A percentile compares a stretch with the other conserved stretches of the same genome.
These are phyloP conservation scores for Melanerpes formicivorus DNA, from an alignment of 2,113 vertebrate genomes.

Conservation along the genomic window DNA sequence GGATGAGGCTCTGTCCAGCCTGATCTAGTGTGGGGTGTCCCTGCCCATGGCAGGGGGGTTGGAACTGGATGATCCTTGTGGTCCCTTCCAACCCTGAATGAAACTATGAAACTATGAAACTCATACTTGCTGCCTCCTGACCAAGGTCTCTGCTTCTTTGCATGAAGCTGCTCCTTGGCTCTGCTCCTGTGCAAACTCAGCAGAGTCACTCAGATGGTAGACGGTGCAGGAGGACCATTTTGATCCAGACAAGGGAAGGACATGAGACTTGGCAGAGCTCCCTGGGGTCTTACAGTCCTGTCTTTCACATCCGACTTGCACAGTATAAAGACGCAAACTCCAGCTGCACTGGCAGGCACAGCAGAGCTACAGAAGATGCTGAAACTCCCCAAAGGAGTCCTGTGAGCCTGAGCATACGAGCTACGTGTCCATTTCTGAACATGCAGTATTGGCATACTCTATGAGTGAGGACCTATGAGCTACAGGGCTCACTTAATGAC, in stretches of 20 bases:
- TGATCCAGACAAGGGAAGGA: background rate
- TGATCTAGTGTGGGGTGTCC: too few relatives aligned
- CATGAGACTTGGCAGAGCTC: background rate
- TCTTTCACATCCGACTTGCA: background rate
- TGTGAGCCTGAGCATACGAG: background rate
- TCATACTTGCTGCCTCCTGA: background rate
- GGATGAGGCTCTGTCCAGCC: too few relatives aligned
- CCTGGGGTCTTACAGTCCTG: background rate
- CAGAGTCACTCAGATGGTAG: background rate
- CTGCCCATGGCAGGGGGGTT: too few relatives aligned
- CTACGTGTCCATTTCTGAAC: background rate
- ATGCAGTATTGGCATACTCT: background rate
- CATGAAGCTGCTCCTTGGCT: constrained; percentile 17
- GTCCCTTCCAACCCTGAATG: too few relatives aligned
- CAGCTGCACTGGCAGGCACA: background rate
- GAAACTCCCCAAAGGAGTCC: background rate
- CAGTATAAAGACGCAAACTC: background rate
- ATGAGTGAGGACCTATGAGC: background rate
- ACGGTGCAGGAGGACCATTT: background rate
- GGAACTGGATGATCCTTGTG: too few relatives aligned
- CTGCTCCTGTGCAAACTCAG: background rate
- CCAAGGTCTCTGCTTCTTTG: background rate
- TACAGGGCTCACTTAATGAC: background rate
- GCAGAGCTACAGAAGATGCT: background rate
- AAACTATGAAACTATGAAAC: too few relatives aligned